These are phyloP conservation scores for Cossypha heuglini DNA, from an alignment of 2,797 vertebrate species.

Conservation along the genomic window DNA sequence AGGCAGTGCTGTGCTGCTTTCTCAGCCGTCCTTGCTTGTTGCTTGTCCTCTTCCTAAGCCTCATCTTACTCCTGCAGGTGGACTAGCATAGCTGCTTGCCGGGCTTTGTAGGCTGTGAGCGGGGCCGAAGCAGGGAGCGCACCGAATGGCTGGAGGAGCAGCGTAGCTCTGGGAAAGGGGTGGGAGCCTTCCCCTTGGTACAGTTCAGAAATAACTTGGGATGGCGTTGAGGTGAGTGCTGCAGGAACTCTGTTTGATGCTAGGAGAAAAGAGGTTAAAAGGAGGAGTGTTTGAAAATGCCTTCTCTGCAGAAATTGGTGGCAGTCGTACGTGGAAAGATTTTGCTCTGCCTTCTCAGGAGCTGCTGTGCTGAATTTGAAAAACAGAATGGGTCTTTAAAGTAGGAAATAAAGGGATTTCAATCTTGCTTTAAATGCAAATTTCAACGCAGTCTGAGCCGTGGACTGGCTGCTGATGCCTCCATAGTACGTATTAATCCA, in stretches of 20 bases:
- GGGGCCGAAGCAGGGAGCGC: not conserved
- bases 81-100: not conserved
- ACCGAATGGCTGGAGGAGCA: not conserved
- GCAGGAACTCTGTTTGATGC: not conserved
- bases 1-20: not conserved
- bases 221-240: not conserved
- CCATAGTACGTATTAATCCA: slow-evolving; percentile 18
- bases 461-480: not conserved
- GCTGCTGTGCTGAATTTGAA: not conserved
- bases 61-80: not conserved
- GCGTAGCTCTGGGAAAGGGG: rapidly evolving
- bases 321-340: not conserved
- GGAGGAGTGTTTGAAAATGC: not conserved
- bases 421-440: not conserved
- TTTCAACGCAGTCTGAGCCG: not conserved
- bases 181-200: not conserved
- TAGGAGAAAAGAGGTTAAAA: not conserved
- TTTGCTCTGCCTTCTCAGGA: not conserved
- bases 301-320: not conserved
- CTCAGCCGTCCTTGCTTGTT: not conserved
- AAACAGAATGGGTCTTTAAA: not conserved
- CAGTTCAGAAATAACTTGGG: not conserved
- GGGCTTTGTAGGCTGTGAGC: not conserved
- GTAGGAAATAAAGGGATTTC: not conserved
- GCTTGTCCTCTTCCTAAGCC: not conserved